Evolutionary conservation across 2,888 invertebrate genomes (phyloP).

Genomic region (Nebria salina): DNA sequence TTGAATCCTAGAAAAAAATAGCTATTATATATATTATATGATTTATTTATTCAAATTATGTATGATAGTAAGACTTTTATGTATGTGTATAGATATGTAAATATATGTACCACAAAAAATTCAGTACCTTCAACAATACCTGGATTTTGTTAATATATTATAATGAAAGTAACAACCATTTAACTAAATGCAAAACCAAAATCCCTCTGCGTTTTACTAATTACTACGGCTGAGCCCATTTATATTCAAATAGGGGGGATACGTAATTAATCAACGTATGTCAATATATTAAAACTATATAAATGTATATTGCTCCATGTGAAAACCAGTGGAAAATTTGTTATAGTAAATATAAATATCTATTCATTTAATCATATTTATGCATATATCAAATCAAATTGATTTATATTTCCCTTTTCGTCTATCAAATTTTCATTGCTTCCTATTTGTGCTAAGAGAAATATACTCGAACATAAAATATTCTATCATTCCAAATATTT

Average conservation of each 20-base stretch:
- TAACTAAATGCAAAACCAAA: slow-evolving; percentile 10
- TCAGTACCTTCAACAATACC: not conserved
- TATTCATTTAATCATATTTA: slow-evolving; percentile 6
- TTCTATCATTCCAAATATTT: not conserved
- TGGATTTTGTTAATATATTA: not conserved
- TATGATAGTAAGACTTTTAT: not conserved
- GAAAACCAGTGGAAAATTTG: not conserved
- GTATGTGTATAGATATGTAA: not conserved
- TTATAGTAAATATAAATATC: not conserved
- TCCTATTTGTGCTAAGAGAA: not conserved
- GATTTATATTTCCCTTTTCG: slow-evolving; percentile 2
- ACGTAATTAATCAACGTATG: slow-evolving; percentile 26
- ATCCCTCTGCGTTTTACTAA: slow-evolving; percentile 20
- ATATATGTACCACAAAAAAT: not conserved
- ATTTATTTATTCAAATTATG: not conserved
- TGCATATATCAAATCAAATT: not conserved
- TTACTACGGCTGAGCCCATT: slow-evolving; percentile 18
- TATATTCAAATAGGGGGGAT: slow-evolving; percentile 14
- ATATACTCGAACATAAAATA: not conserved
- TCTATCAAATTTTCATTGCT: not conserved
- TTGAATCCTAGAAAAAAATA: slow-evolving; percentile 6
- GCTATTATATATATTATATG: not conserved
- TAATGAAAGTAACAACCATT: not conserved
- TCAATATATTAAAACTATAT: slow-evolving; percentile 26
- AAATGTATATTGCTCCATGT: slow-evolving; percentile 10